Evolutionary conservation across 2,888 invertebrate genomes (phyloP), one percentile per base, ranked within the genome.

Genomic region (Boloria selene): DNA sequence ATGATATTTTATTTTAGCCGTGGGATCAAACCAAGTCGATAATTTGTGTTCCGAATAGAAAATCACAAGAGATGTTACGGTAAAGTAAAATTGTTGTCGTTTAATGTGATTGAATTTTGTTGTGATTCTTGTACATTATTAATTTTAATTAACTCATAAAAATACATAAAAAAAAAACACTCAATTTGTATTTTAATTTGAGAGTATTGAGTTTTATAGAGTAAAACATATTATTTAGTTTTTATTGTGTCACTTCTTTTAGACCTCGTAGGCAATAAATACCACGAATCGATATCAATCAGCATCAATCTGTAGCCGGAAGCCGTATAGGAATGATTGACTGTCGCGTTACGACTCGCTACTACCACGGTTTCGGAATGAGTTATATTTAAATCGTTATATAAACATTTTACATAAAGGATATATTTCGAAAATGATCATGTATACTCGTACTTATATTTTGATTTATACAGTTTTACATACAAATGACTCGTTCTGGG

Each of bases 1-100:
- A 91, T 91, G 92, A 92, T 92, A 92, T 91, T 92, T 92, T 91
- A 92, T 91, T 91, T 91, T 85, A 85, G 88, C 90, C 90, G 91
- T 91, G 90, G 92, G 91, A 91, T 90, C 91, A 90, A 91, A 88
- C 88, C 86, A 74, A 87, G 82, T 86, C 87, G 89, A 90, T 91
- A 91, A 91, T 90, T 89, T 87, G 89, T 88, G 88, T 86, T 81
- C 82, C 84, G 84, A 85, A 86, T 82, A 81, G 83, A 85, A 88
- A 85, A 86, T 88, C 88, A 88, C 79, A 88, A 80, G 82, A 38
- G 31, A 45, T 45, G 22, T 79, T 75, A 84, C 80, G 83, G 78
- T 83, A 82, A 83, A 87, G 86, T 85, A 82, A 88, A 88, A 90
- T 88, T 83, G 85, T 85, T 85, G 74, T 82, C 84, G 81, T n/a